These are phyloP conservation scores for Porphyrio hochstetteri DNA, from an alignment of 2,113 vertebrate genomes.

Conservation along the genomic window DNA sequence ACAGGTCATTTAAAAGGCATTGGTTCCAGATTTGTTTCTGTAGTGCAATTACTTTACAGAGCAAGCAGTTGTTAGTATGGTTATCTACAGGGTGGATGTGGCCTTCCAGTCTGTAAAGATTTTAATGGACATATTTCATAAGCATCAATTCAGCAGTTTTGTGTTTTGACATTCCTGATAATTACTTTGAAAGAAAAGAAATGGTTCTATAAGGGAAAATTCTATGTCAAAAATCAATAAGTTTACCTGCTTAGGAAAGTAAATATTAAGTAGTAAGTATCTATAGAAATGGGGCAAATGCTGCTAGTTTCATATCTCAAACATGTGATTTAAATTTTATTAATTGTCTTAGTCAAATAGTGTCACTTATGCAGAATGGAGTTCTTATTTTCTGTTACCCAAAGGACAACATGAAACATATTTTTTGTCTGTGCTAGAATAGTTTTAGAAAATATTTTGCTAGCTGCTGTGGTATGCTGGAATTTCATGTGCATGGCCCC, in stretches of 20 bases:
- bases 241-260: background rate
- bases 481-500: background rate
- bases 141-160: conserved; percentile 15
- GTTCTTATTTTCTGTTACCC: background rate
- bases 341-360: background rate
- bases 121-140: conserved; percentile 1
- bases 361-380: background rate
- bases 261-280: background rate
- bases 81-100: conserved; percentile 27
- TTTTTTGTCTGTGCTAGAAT: background rate
- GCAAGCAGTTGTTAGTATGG: conserved; percentile 4
- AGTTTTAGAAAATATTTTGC: background rate
- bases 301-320: background rate
- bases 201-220: background rate
- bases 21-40: conserved; percentile 62
- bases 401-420: background rate
- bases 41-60: conserved; percentile 48
- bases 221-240: background rate
- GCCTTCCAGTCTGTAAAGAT: conserved; percentile 41
- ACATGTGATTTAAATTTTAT: background rate
- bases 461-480: background rate
- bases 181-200: background rate
- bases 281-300: background rate
- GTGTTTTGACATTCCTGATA: background rate
- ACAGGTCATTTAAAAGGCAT: conserved; percentile 54